These are phyloP conservation scores for Lucilia cuprina DNA, from an alignment of 1,140 invertebrate genomes.

Conservation along the genomic window DNA sequence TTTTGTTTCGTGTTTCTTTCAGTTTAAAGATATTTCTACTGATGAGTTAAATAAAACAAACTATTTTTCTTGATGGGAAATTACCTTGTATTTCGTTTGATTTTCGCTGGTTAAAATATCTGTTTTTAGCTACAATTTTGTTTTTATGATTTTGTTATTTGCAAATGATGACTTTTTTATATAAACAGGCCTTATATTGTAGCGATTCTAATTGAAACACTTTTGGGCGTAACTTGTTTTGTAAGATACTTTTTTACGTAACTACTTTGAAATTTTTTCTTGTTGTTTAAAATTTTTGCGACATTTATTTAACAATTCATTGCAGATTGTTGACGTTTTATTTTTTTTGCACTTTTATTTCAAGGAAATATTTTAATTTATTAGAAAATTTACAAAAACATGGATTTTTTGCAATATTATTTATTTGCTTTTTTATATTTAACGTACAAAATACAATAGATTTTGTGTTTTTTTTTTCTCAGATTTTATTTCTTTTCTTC, in stretches of 20 bases:
- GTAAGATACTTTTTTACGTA: conserved; percentile 43
- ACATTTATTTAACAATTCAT: conserved; percentile 10
- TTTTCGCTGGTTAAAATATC: background rate
- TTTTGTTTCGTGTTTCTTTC: conserved; percentile 8
- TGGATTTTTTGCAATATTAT: background rate
- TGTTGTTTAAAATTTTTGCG: background rate
- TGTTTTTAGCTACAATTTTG: background rate
- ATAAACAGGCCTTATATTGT: conserved; percentile 4
- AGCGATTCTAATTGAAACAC: conserved; percentile 39
- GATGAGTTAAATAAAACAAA: background rate
- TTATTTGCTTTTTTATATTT: background rate
- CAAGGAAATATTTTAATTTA: background rate
- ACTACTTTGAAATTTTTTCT: conserved; percentile 40
- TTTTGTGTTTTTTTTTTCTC: background rate
- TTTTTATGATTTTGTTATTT: background rate
- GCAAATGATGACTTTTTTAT: background rate
- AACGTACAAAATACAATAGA: background rate
- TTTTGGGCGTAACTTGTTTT: conserved; percentile 48
- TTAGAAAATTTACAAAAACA: background rate
- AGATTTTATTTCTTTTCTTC: background rate
- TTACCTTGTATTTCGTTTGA: background rate
- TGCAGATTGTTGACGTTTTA: background rate
- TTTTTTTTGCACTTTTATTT: background rate
- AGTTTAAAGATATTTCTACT: background rate
- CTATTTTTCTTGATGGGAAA: background rate